Evolutionary conservation across 2,113 vertebrate genomes (phyloP), one percentile per base, ranked within the genome.

Genomic region (Nanorana parkeri): DNA sequence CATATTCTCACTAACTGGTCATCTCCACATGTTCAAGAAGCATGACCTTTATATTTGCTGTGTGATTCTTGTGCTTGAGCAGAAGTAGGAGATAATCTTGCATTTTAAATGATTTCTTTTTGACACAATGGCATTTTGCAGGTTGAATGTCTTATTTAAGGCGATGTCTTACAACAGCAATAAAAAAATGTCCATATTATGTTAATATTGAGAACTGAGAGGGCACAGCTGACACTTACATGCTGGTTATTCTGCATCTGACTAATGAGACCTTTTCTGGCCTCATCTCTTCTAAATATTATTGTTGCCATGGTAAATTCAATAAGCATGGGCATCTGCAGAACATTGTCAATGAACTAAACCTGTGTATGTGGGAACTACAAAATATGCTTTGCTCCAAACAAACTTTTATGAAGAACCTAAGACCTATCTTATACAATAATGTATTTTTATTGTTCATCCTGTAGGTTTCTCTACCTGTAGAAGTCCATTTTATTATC

Each of bases 21-120:
- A 73, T 69, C 0, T 0, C 68, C 66, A 84, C 23, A 60, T 63
- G 76, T n/a, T 71, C 67, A 10, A 2, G 1, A 63, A 41, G n/a
- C 23, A 20, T 81, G 84, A 87, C 86, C 84, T 89, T 86, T 79
- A 80, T 72, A 69, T 73, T 21, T 83, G 10, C 36, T 41, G 7
- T 52, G 17, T 71, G 26, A 52, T 26, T 54, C n/a, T 54, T 54
- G 41, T 71, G 68, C 41, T 26, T 71, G 68, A 71, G 47, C 21
- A 71, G 51, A 23, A 26, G 51, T 23, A 71, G 23, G 21, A 71
- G 52, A 54, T 71, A n/a, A 71, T 71, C 32, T 68, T n/a, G 32
- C 66, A 68, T 41, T 47, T 47, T 26, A 71, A 54, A 26, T 26
- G 1, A 47, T 54, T 71, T 71, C 19, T 47, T 68, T 68, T 71